Percentiles rank a stretch among this genome's conserved stretches.
These are phyloP conservation scores for Tachysurus fulvidraco DNA, from an alignment of 2,113 vertebrate genomes.

Conservation along the genomic window DNA sequence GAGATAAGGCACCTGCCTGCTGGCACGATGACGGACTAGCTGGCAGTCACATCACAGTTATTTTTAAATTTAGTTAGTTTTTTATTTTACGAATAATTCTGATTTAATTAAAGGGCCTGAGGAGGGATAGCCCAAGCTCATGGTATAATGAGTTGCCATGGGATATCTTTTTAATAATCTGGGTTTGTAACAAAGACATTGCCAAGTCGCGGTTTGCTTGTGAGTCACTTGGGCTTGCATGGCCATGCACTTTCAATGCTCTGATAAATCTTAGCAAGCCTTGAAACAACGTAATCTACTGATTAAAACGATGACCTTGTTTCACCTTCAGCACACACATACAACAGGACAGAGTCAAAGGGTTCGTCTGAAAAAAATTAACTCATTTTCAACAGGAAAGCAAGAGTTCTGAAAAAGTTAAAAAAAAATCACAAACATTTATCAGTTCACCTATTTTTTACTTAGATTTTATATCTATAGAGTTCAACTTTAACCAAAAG, in stretches of 20 bases:
- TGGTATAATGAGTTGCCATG: slow-evolving; percentile 76
- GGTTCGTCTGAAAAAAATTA: neutral
- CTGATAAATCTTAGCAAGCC: slow-evolving; percentile 67
- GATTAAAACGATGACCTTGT: slow-evolving; percentile 72
- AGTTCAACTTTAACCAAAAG: neutral
- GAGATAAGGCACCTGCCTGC: slow-evolving; percentile 64
- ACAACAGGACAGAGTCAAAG: slow-evolving; percentile 46
- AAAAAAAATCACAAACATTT: neutral
- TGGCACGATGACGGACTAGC: slow-evolving; percentile 63
- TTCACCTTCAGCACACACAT: slow-evolving; percentile 63
- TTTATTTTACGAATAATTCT: slow-evolving; percentile 72
- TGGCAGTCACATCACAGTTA: slow-evolving; percentile 65
- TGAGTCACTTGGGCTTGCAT: slow-evolving; percentile 57
- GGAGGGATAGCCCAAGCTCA: slow-evolving; percentile 71
- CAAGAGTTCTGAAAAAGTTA: neutral
- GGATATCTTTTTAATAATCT: slow-evolving; percentile 76
- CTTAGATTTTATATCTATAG: neutral
- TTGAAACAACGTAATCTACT: slow-evolving; percentile 62
- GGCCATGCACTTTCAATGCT: slow-evolving; percentile 56
- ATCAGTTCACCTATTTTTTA: neutral
- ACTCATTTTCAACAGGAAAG: neutral
- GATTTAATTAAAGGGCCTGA: slow-evolving; percentile 75
- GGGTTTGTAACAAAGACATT: slow-evolving; percentile 75
- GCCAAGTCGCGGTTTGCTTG: slow-evolving; percentile 67
- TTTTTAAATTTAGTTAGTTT: slow-evolving; percentile 63